Percentiles rank a stretch among this genome's conserved stretches.
phyloP scores from a whole-genome alignment of 1,140 invertebrate genomes.

The Metaphire vulgaris region DNA sequence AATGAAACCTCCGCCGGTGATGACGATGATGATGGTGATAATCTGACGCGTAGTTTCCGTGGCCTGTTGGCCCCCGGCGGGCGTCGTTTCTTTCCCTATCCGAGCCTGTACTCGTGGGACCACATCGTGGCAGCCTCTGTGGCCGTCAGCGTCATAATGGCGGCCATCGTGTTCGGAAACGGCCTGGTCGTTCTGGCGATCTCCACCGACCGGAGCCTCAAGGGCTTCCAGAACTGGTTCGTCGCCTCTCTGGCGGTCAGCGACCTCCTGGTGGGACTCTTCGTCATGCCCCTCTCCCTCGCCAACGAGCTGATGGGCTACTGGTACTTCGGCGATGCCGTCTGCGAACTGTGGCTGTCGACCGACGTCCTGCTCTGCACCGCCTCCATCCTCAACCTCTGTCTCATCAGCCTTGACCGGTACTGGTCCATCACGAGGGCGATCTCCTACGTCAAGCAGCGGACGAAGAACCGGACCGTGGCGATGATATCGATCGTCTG shows the following conservation, averaged over 20 bases:
- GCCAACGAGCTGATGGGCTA: too few relatives aligned
- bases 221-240: constrained; percentile 97
- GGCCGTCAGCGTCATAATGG: constrained; percentile 85
- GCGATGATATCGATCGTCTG: constrained; percentile 92
- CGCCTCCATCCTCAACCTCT: too few relatives aligned
- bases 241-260: constrained; percentile 91
- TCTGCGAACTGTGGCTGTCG: constrained; percentile 62
- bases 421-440: constrained; percentile 97
- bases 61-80: too few relatives aligned
- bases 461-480: constrained; percentile 78
- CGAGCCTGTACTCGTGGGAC: constrained; percentile 75
- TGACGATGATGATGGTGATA: too few relatives aligned
- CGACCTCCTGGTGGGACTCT: constrained; percentile 85
- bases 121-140: constrained; percentile 82
- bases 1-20: too few relatives aligned
- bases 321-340: too few relatives aligned
- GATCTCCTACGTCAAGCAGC: constrained; percentile 83
- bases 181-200: constrained; percentile 96
- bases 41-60: too few relatives aligned
- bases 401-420: too few relatives aligned
- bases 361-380: constrained; percentile 92
- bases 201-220: constrained; percentile 63
- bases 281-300: too few relatives aligned
- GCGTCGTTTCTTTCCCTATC: too few relatives aligned
- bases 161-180: constrained; percentile 94